Percentiles rank a stretch among this genome's conserved stretches.
Evolutionary conservation across 2,888 invertebrate genomes (phyloP).

Genomic region (Ligdia adustata): DNA sequence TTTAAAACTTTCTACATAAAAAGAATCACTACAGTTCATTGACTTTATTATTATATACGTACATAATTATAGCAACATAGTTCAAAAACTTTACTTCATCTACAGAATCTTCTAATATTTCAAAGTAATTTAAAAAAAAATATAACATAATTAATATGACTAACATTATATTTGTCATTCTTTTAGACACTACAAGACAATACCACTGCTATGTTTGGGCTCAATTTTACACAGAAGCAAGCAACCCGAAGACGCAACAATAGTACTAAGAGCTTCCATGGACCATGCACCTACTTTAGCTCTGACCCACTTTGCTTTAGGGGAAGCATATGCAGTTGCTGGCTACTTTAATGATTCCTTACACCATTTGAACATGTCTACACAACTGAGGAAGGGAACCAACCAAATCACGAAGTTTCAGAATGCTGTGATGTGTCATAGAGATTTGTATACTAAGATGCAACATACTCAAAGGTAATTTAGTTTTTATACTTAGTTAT

Average conservation of each 20-base stretch:
- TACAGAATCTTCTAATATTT: no score
- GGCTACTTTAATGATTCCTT: conserved; percentile 89
- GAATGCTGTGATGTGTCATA: conserved; percentile 87
- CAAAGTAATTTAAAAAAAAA: no score
- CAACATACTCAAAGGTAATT: conserved; percentile 87
- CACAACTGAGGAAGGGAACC: conserved; percentile 86
- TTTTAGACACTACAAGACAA: conserved; percentile 88
- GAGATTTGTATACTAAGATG: conserved; percentile 85
- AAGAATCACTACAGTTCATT: no score
- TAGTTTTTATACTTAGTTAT: no score
- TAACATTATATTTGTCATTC: not conserved
- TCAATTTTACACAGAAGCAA: conserved; percentile 88
- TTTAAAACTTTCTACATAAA: no score
- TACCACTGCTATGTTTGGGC: conserved; percentile 89
- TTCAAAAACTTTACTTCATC: no score
- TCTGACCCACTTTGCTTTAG: conserved; percentile 87
- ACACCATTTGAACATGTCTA: conserved; percentile 82
- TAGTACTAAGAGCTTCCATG: conserved; percentile 88
- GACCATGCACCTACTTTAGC: conserved; percentile 87
- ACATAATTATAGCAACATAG: no score
- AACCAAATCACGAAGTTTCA: conserved; percentile 85
- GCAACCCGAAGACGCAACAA: conserved; percentile 88
- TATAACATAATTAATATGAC: no score
- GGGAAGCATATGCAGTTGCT: conserved; percentile 88
- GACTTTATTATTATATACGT: no score